These are phyloP conservation scores for Heliconius aoede DNA, from an alignment of 2,888 invertebrate species.

Conservation along the genomic window DNA sequence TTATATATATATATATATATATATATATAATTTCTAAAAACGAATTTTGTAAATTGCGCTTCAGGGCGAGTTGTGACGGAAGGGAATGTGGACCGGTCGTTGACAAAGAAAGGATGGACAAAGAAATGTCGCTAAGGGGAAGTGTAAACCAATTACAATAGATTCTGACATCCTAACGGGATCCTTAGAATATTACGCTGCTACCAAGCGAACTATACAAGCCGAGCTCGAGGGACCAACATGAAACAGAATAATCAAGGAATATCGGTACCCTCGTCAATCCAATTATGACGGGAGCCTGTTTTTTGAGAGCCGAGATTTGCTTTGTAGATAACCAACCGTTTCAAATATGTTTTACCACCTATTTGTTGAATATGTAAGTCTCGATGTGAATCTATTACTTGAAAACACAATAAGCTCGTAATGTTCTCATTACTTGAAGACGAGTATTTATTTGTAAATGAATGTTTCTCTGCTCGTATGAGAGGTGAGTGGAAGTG, in stretches of 20 bases:
- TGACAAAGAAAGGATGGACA: constrained; percentile 66
- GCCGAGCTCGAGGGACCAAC: constrained; percentile 60
- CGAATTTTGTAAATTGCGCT: constrained; percentile 28
- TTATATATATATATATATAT: too few species aligned
- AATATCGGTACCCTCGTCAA: constrained; percentile 66
- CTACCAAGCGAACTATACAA: constrained; percentile 65
- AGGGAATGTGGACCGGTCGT: constrained; percentile 58
- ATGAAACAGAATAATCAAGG: constrained; percentile 65
- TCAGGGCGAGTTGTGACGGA: constrained; percentile 46
- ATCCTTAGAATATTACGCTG: constrained; percentile 48
- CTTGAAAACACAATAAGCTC: constrained; percentile 48
- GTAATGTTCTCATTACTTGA: constrained; percentile 50
- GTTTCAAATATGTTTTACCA: constrained; percentile 48
- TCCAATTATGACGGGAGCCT: constrained; percentile 62
- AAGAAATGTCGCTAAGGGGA: constrained; percentile 68
- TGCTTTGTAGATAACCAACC: constrained; percentile 50
- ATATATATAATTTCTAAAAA: too few species aligned
- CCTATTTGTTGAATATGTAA: constrained; percentile 48
- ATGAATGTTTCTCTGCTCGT: constrained; percentile 55
- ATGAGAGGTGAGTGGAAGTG: constrained; percentile 58
- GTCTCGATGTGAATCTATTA: constrained; percentile 54
- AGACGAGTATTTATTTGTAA: constrained; percentile 51
- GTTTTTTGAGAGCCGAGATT: constrained; percentile 49
- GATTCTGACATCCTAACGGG: constrained; percentile 63
- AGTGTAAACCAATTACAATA: constrained; percentile 53